These are phyloP conservation scores for Noctuana brunneofusca DNA, from an alignment of 2,888 invertebrate genomes.

Conservation along the genomic window DNA sequence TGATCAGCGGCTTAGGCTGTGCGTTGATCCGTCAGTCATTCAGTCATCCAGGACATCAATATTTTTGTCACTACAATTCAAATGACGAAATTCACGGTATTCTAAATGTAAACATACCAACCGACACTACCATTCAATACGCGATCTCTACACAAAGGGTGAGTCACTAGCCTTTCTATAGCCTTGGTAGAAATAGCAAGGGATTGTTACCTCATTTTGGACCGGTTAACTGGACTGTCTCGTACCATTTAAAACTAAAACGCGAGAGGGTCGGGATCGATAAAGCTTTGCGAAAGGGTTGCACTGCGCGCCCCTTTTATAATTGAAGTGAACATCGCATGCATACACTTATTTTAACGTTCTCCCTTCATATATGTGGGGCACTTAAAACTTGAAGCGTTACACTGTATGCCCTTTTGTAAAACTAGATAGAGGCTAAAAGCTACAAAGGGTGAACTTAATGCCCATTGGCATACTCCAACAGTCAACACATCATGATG, in stretches of 20 bases:
- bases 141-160: conserved; percentile 10
- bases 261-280: conserved; percentile 24
- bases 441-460: no score
- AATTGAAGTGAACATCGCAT: conserved; percentile 29
- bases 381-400: background rate
- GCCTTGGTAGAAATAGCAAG: conserved; percentile 10
- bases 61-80: background rate
- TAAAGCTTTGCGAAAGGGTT: conserved; percentile 20
- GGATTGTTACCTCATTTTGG: conserved; percentile 10
- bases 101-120: conserved; percentile 1
- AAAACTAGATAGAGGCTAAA: no score
- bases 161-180: conserved; percentile 24
- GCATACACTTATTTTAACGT: conserved; percentile 16
- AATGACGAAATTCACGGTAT: background rate
- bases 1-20: no score
- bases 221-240: conserved; percentile 11
- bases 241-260: conserved; percentile 11
- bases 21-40: background rate
- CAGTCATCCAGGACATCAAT: background rate
- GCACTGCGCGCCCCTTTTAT: conserved; percentile 16
- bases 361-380: conserved; percentile 3
- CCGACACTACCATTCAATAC: conserved; percentile 12
- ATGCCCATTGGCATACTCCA: no score
- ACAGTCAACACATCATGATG: no score
- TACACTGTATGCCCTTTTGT: background rate